phyloP scores from a whole-genome alignment of 2,888 invertebrate species.

The Trichacis sp. region DNA sequence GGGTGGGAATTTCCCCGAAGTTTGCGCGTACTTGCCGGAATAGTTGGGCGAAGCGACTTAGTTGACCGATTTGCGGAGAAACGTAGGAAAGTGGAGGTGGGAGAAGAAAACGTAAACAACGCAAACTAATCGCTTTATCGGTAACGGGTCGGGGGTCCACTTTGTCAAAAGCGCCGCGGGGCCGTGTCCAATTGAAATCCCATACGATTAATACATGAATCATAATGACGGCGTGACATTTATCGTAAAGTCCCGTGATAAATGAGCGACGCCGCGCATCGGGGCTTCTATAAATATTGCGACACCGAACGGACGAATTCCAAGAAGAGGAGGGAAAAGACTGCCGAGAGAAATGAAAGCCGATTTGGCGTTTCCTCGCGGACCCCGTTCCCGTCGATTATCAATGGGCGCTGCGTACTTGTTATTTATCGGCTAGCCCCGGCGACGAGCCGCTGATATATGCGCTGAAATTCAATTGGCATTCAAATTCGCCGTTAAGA shows the following conservation, averaged over 20 bases:
- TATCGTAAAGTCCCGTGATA: constrained; percentile 27
- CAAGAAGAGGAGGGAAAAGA: constrained; percentile 46
- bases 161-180: constrained; percentile 16
- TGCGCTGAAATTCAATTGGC: constrained; percentile 3
- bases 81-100: constrained; percentile 41
- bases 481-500: constrained; percentile 1
- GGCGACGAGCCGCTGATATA: neutral
- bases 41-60: constrained; percentile 49
- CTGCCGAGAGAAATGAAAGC: constrained; percentile 48
- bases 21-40: constrained; percentile 59
- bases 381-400: constrained; percentile 44
- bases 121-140: constrained; percentile 16
- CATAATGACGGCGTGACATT: constrained; percentile 34
- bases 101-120: constrained; percentile 9
- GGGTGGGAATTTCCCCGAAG: constrained; percentile 50
- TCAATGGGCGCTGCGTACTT: constrained; percentile 34
- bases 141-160: neutral
- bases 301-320: constrained; percentile 42
- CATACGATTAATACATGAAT: constrained; percentile 32
- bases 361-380: constrained; percentile 40
- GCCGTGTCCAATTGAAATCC: constrained; percentile 24
- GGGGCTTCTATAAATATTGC: constrained; percentile 55
- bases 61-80: constrained; percentile 54
- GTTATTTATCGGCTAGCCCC: neutral
- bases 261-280: constrained; percentile 25